These are phyloP conservation scores for Pachymerium ferrugineum DNA, from an alignment of 2,888 invertebrate species.

Conservation along the genomic window DNA sequence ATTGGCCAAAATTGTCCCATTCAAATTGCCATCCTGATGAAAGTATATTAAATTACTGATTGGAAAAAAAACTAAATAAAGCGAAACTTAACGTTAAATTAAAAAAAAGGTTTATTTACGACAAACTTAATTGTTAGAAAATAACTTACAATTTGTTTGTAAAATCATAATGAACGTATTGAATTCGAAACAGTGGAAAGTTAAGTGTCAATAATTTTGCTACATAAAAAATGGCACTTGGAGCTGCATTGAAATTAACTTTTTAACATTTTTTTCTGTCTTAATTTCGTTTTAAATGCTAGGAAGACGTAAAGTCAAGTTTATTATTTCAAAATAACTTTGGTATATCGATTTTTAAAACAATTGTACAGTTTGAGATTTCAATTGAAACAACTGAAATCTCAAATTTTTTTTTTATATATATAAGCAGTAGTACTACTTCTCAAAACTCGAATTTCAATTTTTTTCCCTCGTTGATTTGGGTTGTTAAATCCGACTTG, in stretches of 20 bases:
- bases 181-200: neutral
- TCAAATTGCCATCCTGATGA: neutral
- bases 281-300: neutral
- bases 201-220: neutral
- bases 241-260: neutral
- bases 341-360: no score
- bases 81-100: neutral
- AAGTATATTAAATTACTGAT: neutral
- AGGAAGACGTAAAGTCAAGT: neutral
- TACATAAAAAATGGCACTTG: neutral
- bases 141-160: neutral
- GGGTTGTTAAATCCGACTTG: no score
- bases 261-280: neutral
- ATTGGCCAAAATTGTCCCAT: neutral
- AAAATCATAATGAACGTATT: neutral
- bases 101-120: neutral
- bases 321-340: no score
- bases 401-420: no score
- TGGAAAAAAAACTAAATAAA: neutral
- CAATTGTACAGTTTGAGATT: no score
- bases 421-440: no score
- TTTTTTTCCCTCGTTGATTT: no score
- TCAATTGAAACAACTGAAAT: no score
- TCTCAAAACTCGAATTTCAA: no score
- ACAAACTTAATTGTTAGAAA: neutral